Evolutionary conservation across 1,140 invertebrate species (phyloP).

Genomic region (Drosophila nigrodunni): DNA sequence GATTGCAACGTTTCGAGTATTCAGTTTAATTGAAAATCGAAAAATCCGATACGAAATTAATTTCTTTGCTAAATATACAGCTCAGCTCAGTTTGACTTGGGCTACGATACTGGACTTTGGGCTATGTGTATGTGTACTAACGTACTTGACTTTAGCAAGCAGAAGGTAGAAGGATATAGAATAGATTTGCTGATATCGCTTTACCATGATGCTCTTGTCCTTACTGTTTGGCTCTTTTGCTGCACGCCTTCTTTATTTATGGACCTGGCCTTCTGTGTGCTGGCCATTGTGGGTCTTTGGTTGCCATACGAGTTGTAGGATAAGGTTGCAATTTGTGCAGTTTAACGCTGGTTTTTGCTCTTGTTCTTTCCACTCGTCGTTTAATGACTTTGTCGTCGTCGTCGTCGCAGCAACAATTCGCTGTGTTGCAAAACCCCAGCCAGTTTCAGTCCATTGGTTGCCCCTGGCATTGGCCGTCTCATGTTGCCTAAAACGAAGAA

Average conservation of each 20-base stretch:
- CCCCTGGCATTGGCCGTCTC: constrained; percentile 53
- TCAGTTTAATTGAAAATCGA: constrained; percentile 83
- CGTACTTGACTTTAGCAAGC: constrained; percentile 39
- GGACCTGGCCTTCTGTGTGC: constrained; percentile 65
- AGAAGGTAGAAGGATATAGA: not conserved
- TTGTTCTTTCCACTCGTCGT: constrained; percentile 60
- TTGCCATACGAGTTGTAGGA: constrained; percentile 39
- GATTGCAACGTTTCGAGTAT: constrained; percentile 48
- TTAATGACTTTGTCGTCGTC: constrained; percentile 80
- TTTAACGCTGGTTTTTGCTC: constrained; percentile 78
- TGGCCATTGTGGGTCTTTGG: constrained; percentile 32
- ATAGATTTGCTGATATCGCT: constrained; percentile 52
- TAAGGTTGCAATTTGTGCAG: constrained; percentile 83
- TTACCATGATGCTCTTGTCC: constrained; percentile 51
- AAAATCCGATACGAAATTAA: constrained; percentile 84
- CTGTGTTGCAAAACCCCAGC: constrained; percentile 37
- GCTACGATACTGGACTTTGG: not conserved
- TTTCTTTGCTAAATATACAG: constrained; percentile 81
- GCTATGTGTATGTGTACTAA: constrained; percentile 15
- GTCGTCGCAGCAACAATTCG: constrained; percentile 34
- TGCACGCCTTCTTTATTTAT: constrained; percentile 67
- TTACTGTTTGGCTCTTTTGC: constrained; percentile 51
- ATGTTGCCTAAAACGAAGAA: constrained; percentile 78
- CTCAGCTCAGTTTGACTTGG: constrained; percentile 40
- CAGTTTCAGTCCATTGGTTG: not conserved